Evolutionary conservation across 2,888 invertebrate species (phyloP), one percentile per base, ranked within the genome.

Genomic region (Rotaria socialis): DNA sequence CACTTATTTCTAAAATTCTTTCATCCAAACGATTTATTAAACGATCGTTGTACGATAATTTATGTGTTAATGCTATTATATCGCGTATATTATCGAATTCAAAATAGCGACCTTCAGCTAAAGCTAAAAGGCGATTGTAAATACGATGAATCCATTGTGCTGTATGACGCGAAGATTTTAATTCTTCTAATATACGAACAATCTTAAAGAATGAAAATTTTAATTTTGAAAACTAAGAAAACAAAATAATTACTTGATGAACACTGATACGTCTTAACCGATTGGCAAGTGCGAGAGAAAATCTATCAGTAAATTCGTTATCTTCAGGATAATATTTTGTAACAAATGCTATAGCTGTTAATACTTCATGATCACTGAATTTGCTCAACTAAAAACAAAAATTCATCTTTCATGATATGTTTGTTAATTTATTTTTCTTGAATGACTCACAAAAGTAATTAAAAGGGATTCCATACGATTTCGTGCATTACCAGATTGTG

Each of bases 251-350:
- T 80, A 80, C 80, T 47, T 80, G 80, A 47, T 80, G 80, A 80
- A 80, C 80, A 80, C n/a, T 80, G 11, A 80, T 80, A 24, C 80
- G 80, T 47, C 80, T 22, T 43, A 80, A 47, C 7, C 80, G 80
- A 47, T 24, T 47, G 11, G 80, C 11, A 10, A 80, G n/a, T 47
- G 11, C 0, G 16, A 80, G 11, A 11, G 80, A 80, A 47, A 80
- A 43, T 80, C 47, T 80, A 47, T 80, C 80, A 80, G 80, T 80
- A 47, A 80, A 80, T 80, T 80, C 80, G 47, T 80, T 80, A 80
- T 80, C 47, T 80, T 80, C 80, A 22, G 47, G 43, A 80, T 80
- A 80, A 80, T 47, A 80, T 47, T 80, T 47, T 24, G 47, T 47
- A 24, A 80, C 24, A 80, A 80, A 80, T 47, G 43, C n/a, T 47